phyloP scores from a whole-genome alignment of 2,113 vertebrate species.

The cat (Felis catus) region DNA sequence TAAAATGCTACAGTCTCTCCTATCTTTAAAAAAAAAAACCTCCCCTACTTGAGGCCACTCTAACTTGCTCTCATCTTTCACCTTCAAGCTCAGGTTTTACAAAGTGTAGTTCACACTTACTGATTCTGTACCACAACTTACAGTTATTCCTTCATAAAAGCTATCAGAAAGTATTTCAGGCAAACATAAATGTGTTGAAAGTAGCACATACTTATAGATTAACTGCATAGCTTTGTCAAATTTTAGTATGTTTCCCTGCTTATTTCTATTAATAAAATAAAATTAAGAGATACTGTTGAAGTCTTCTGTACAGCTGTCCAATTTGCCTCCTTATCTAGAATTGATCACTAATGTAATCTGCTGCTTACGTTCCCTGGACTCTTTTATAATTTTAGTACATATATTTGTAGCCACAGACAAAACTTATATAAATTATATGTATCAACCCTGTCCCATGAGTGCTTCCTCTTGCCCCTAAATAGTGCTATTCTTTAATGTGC shows the following conservation, averaged over 20 bases:
- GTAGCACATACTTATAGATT: background rate
- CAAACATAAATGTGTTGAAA: background rate
- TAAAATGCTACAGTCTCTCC: background rate
- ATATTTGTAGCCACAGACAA: background rate
- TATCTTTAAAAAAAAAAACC: background rate
- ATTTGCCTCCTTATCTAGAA: background rate
- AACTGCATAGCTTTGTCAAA: background rate
- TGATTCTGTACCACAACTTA: background rate
- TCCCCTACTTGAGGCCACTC: background rate
- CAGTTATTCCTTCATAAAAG: background rate
- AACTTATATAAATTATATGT: background rate
- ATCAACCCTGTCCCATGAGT: background rate
- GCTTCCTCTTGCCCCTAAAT: background rate
- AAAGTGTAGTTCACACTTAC: background rate
- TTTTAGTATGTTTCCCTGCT: background rate
- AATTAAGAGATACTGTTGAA: background rate
- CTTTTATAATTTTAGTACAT: background rate
- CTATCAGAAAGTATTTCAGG: background rate
- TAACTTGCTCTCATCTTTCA: background rate
- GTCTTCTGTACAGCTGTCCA: background rate
- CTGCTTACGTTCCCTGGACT: background rate
- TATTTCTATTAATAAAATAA: background rate
- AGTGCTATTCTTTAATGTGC: background rate
- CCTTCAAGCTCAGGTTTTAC: background rate
- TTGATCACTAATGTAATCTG: background rate